A percentile compares a stretch with the other conserved stretches of the same genome.
These are phyloP conservation scores for Himalopsyche kuldschensis DNA, from an alignment of 2,888 invertebrate genomes.

Conservation along the genomic window DNA sequence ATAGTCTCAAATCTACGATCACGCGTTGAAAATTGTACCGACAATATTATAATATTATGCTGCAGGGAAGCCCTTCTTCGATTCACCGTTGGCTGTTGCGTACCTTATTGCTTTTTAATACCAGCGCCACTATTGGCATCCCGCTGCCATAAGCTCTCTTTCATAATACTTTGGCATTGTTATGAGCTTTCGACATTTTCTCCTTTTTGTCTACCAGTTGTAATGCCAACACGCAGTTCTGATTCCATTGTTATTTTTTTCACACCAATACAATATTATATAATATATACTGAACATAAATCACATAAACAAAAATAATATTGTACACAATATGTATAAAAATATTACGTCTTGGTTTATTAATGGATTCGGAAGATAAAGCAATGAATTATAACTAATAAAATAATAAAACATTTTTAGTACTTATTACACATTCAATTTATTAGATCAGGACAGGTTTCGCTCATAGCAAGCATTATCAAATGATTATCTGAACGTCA, in stretches of 20 bases:
- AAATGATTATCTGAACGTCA: too few species aligned
- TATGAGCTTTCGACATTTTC: not conserved
- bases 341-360: too few species aligned
- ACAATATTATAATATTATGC: not conserved
- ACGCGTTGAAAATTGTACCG: not conserved
- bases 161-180: not conserved
- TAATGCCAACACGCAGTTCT: not conserved
- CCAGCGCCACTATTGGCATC: not conserved
- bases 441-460: too few species aligned
- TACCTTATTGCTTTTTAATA: constrained; percentile 9
- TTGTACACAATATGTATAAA: not conserved
- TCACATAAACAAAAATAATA: not conserved
- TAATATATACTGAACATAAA: not conserved
- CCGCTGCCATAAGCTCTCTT: not conserved
- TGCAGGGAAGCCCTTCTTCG: not conserved
- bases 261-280: not conserved
- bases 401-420: too few species aligned
- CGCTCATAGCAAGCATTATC: too few species aligned
- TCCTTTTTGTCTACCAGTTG: not conserved
- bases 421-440: too few species aligned
- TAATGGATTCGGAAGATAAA: too few species aligned
- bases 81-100: not conserved
- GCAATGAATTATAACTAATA: too few species aligned
- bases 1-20: not conserved
- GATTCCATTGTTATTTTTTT: not conserved